Percentiles rank a stretch among this genome's conserved stretches.
These are phyloP conservation scores for Cataglyphis livida DNA, from an alignment of 2,888 invertebrate species.

Conservation along the genomic window DNA sequence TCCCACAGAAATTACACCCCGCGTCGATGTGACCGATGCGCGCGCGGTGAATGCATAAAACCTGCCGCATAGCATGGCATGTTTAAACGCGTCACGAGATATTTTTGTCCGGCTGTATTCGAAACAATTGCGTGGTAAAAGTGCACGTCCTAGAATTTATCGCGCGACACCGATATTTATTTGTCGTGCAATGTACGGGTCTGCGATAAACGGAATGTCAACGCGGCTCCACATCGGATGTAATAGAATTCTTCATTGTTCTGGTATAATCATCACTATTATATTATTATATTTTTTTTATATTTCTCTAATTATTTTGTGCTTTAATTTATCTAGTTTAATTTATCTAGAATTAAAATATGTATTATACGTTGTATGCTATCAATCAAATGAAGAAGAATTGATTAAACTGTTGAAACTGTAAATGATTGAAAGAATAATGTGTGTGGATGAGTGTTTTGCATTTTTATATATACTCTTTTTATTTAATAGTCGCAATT, in stretches of 20 bases:
- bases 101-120: slow-evolving; percentile 40
- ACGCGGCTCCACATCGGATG: slow-evolving; percentile 15
- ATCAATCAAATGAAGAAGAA: background rate
- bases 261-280: background rate
- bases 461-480: background rate
- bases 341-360: background rate
- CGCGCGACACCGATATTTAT: slow-evolving; percentile 59
- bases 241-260: slow-evolving; percentile 14
- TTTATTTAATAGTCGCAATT: background rate
- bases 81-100: slow-evolving; percentile 44
- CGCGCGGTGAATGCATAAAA: slow-evolving; percentile 46
- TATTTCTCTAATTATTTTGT: background rate
- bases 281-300: background rate
- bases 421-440: too few relatives aligned
- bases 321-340: background rate
- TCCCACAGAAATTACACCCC: slow-evolving; percentile 53
- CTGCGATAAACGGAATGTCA: slow-evolving; percentile 51
- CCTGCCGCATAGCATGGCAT: slow-evolving; percentile 37
- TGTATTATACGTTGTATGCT: background rate
- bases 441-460: too few relatives aligned
- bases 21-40: slow-evolving; percentile 48
- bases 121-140: slow-evolving; percentile 32
- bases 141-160: slow-evolving; percentile 54
- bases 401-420: too few relatives aligned
- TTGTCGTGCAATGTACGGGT: slow-evolving; percentile 15